Base-by-base conservation (phyloP, 1,140 invertebrate species). In the Magallana angulata region DNA sequence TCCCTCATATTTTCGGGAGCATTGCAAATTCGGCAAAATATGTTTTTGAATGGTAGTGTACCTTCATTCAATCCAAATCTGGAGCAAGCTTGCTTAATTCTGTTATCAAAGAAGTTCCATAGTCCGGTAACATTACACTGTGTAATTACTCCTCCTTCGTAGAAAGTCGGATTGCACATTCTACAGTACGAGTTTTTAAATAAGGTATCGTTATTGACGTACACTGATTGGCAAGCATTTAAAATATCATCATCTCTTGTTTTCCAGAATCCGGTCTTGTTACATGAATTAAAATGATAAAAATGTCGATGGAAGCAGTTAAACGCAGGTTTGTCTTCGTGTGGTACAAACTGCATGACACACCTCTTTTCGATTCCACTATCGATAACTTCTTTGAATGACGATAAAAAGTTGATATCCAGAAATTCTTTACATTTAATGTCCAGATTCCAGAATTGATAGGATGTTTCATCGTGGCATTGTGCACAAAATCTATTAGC, bases 361-460 rank as follows among this genome's bases (percentile, higher is more conserved):
- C 88, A 89, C n/a, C 7, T n/a, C 12, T 62, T 76, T 5, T 82
- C 9, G 57, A 18, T 57, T n/a, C 76, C 84, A n/a, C 30, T n/a
- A 62, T 76, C 18, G 30, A 64, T 24, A 7, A 89, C 83, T 56
- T 76, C 88, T 7, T 89, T 14, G 57, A 82, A 89, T 14, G 85
- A 57, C 60, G 85, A 89, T 57, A 89, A n/a, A 62, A 86, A 89
- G 68, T 89, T 89, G 48, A 89, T 71, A 80, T 89, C 88, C 8
- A 62, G 62, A 83, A 89, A 86, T 56, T 56, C 3, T 57, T 60
- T 0, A 76, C 88, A 89, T 12, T 89, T 59, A 7, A 89, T 86
- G 56, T 89, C 81, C 2, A 86, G 56, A 36, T 59, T 30, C 85
- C 87, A 88, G n/a, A 18, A 24, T 2, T 56, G 7, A 2, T 8